Evolutionary conservation across 2,797 vertebrate genomes (phyloP), one percentile per base, ranked within the genome.

Genomic region (Eleutherodactylus coqui): DNA sequence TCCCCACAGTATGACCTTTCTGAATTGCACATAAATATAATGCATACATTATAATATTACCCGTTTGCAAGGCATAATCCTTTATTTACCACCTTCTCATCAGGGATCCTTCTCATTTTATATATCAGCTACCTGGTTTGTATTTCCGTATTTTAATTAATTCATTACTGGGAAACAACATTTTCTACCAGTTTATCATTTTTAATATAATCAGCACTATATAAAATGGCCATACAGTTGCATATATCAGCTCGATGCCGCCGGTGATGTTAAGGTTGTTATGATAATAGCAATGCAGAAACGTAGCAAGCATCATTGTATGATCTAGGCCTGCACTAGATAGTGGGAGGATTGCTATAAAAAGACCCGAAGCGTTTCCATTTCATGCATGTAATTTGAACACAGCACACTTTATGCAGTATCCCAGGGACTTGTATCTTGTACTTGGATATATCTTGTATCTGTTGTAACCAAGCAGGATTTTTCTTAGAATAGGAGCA

Each of bases 1-100:
- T 77, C 75, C 75, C 75, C 83, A 69, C 83, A 64, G 83, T 77
- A 84, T 84, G 83, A 78, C 73, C 83, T 84, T 84, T 84, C 75
- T 64, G 58, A 41, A 76, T 84, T 84, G 72, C 58, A 77, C 73
- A 78, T 67, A 78, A 76, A 84, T 77, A 67, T 67, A 67, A 76
- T 77, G 60, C 73, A 77, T 78, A 27, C 60, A 77, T 77, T 77
- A 77, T 34, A 76, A 67, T 17, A 55, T 38, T 84, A 84, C 58
- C 58, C 34, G 73, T 64, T 77, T 38, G 60, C 45, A 29, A 77
- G 58, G 83, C 55, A 84, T 64, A 84, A 67, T 84, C 75, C 72
- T 67, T 69, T 84, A 75, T 78, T 84, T 84, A 76, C 83, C 58
- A 77, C 58, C 45, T 49, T 51, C 58, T 67, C 45, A 67, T 64